Conservation (phyloP, 2,797 vertebrate species). For the Furcifer pardalis region DNA sequence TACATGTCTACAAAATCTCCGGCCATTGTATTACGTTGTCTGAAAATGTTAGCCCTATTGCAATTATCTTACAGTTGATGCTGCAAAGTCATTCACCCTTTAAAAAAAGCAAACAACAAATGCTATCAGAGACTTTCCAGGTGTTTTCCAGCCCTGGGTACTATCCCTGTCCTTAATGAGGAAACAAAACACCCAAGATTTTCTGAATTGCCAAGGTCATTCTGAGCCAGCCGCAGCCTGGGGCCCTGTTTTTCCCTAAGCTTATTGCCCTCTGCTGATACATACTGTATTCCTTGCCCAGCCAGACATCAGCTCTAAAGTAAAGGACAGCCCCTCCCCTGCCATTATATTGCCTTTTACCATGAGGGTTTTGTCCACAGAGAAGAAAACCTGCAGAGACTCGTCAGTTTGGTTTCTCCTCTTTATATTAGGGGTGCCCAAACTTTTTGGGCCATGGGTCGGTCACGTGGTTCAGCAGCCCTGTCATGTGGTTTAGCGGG, state of each 20-base stretch:
- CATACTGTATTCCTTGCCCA: background rate
- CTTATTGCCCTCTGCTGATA: rapidly evolving
- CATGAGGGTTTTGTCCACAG: background rate
- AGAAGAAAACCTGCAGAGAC: background rate
- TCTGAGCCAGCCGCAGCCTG: background rate
- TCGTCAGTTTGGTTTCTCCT: background rate
- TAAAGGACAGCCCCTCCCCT: background rate
- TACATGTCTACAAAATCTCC: background rate
- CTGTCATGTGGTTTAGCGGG: too few relatives aligned
- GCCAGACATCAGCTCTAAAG: background rate
- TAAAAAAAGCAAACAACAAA: background rate
- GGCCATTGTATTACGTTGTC: background rate
- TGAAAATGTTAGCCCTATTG: background rate
- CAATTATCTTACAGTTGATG: background rate
- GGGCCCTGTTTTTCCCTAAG: background rate
- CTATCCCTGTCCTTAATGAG: background rate
- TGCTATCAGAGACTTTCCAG: background rate
- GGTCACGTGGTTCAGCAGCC: too few relatives aligned
- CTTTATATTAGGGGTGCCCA: too few relatives aligned
- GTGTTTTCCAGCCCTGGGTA: background rate
- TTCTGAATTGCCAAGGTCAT: constrained; percentile 8
- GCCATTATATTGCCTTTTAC: background rate
- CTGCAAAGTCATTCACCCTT: constrained; percentile 2
- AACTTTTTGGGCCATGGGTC: too few relatives aligned
- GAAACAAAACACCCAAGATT: constrained; percentile 1